Conservation (phyloP, 2,888 invertebrate species). For the Rhorus exstirpatorius region DNA sequence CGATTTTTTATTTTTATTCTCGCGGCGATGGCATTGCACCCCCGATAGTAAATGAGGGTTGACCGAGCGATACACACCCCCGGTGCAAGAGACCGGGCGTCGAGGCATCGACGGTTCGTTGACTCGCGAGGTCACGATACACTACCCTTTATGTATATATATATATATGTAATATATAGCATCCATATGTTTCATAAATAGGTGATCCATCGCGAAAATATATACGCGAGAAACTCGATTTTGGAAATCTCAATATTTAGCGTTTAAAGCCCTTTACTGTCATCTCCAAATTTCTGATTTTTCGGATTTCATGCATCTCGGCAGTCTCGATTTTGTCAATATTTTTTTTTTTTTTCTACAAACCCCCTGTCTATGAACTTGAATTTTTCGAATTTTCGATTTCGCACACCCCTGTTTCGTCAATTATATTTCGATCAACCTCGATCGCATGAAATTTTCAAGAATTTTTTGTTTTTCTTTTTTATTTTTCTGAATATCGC, state of each 20-base stretch:
- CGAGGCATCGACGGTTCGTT: slow-evolving; percentile 70
- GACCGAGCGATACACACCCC: slow-evolving; percentile 68
- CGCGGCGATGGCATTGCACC: slow-evolving; percentile 54
- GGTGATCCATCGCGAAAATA: slow-evolving; percentile 35
- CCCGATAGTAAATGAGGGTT: slow-evolving; percentile 61
- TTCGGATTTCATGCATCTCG: too few species aligned
- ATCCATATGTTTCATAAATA: slow-evolving; percentile 29
- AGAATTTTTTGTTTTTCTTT: neutral
- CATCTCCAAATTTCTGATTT: neutral
- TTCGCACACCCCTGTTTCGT: too few species aligned
- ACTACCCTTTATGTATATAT: slow-evolving; percentile 47
- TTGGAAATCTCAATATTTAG: neutral
- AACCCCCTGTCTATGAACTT: too few species aligned
- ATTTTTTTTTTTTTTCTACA: too few species aligned
- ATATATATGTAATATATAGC: slow-evolving; percentile 35
- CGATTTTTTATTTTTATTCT: slow-evolving; percentile 31
- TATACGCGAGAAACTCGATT: slow-evolving; percentile 20
- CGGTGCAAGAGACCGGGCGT: slow-evolving; percentile 60
- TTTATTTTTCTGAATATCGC: too few species aligned
- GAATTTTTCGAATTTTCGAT: too few species aligned
- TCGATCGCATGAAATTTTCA: neutral
- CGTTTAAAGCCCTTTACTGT: neutral
- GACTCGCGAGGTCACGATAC: slow-evolving; percentile 68
- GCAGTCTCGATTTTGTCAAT: too few species aligned
- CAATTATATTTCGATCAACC: neutral